Evolutionary conservation across 1,140 invertebrate species (phyloP).

Genomic region (Leptopilina clavipes): DNA sequence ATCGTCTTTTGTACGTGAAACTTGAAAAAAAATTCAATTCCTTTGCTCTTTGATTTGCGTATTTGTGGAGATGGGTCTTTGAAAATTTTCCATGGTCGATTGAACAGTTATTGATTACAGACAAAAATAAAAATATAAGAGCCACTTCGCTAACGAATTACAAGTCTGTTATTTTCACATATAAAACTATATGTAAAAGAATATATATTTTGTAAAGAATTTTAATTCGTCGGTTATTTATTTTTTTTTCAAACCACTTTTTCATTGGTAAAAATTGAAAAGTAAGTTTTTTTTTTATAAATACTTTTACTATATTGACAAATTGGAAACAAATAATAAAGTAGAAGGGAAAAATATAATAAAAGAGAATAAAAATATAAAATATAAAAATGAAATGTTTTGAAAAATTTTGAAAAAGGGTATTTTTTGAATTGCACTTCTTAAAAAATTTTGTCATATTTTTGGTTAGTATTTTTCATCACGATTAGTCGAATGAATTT

Average conservation of each 20-base stretch:
- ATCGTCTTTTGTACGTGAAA: neutral
- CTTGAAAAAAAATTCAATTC: neutral
- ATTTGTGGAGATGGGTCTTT: slow-evolving; percentile 36
- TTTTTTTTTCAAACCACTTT: too few species aligned
- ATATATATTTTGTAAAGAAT: too few species aligned
- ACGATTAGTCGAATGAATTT: neutral
- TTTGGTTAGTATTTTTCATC: neutral
- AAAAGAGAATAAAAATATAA: too few species aligned
- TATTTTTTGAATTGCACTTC: neutral
- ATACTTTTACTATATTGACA: too few species aligned
- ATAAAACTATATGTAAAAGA: neutral
- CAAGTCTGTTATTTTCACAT: neutral
- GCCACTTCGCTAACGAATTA: slow-evolving; percentile 40
- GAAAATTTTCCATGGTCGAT: slow-evolving; percentile 53
- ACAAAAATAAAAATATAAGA: slow-evolving; percentile 51
- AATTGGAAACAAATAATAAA: too few species aligned
- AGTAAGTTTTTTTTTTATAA: too few species aligned
- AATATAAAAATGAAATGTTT: too few species aligned
- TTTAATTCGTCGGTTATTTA: too few species aligned
- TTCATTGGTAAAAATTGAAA: too few species aligned
- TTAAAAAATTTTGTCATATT: neutral
- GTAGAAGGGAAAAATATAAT: too few species aligned
- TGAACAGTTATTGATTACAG: slow-evolving; percentile 55
- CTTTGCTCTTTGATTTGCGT: slow-evolving; percentile 25
- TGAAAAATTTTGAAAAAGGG: neutral